Evolutionary conservation across 2,888 invertebrate genomes (phyloP), one percentile per base, ranked within the genome.

Genomic region (Eupithecia insigniata): DNA sequence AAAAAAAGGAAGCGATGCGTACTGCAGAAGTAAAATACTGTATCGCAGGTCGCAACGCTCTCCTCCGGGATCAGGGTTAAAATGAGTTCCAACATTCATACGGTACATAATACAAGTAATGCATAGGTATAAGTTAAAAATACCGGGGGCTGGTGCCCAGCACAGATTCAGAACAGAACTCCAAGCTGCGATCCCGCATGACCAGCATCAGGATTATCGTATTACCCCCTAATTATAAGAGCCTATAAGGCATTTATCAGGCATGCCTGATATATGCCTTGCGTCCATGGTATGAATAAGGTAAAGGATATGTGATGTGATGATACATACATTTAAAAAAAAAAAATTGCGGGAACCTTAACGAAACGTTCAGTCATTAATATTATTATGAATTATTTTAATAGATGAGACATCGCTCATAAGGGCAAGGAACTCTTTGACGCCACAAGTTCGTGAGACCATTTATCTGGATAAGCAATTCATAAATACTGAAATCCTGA

Each of bases 371-470:
- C 12, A 7, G 51, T 51, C 12, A 22, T 51, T 51, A 51, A 51
- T 55, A 26, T 55, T 14, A 26, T 26, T 26, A 12, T 55, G 26
- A 12, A 55, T 14, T 55, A 30, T n/a, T 16, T 18, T 60, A 60
- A 30, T 30, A 32, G 60, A 30, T n/a, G 10, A 60, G 60, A 60
- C 30, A 34, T 34, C 34, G 32, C 34, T 34, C n/a, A 61, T 73
- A 83, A 80, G 83, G 84, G 79, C 81, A 84, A 84, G 78, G 82
- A 84, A 85, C 84, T 84, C 82, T 83, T 82, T 72, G 81, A 79
- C 85, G 87, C 86, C 85, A 85, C 85, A 77, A 80, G 82, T 82
- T 84, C 87, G 89, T 90, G 90, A 87, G 87, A 90, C 84, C 79
- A 87, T 89, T 87, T 82, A 80, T 82, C 82, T 83, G 77, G 78